phyloP scores from a whole-genome alignment of 2,797 vertebrate genomes.

The Centropyge bicolor region DNA sequence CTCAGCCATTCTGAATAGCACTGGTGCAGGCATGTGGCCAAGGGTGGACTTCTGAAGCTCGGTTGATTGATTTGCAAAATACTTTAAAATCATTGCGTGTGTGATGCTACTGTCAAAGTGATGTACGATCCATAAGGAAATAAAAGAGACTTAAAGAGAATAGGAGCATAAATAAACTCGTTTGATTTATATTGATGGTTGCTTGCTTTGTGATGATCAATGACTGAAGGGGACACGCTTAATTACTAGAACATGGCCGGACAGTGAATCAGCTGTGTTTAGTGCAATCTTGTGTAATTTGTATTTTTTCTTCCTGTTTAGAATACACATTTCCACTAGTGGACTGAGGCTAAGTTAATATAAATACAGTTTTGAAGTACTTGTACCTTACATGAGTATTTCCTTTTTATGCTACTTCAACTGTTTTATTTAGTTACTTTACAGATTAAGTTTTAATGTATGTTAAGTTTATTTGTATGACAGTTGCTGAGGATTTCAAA shows the following conservation, averaged over 20 bases:
- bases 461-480: too few relatives aligned
- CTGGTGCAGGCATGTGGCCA: not conserved
- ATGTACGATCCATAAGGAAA: not conserved
- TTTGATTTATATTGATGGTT: conserved; percentile 8
- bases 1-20: conserved; percentile 7
- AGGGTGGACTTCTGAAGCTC: conserved; percentile 3
- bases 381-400: not conserved
- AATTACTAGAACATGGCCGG: not conserved
- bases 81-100: conserved; percentile 19
- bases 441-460: too few relatives aligned
- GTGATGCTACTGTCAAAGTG: not conserved
- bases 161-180: not conserved
- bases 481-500: not conserved
- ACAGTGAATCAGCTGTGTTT: conserved; percentile 4
- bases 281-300: not conserved
- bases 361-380: not conserved
- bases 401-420: not conserved
- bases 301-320: not conserved
- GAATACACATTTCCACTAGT: too few relatives aligned
- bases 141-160: not conserved
- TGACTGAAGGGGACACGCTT: not conserved
- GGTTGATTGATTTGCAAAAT: conserved; percentile 24
- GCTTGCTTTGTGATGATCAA: not conserved
- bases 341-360: not conserved
- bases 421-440: too few relatives aligned